Evolutionary conservation across 2,888 invertebrate species (phyloP), one percentile per base, ranked within the genome.

Genomic region (Chirona hameri): DNA sequence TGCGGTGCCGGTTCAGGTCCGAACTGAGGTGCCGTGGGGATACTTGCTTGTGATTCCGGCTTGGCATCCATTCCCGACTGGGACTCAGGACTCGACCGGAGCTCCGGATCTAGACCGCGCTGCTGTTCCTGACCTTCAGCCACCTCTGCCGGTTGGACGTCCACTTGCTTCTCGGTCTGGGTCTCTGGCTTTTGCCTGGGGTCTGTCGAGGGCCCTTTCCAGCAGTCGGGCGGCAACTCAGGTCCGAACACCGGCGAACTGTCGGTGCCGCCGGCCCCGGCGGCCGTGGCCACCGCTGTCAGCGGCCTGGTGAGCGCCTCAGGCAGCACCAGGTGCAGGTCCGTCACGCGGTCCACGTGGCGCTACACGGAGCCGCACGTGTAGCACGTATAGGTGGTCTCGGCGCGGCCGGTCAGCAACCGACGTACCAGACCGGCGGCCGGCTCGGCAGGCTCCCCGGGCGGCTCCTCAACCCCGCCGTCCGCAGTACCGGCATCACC

Each of bases 301-400:
- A 1, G 15, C 18, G 52, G 18, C 15, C 52, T 4, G 15, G 52
- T 52, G 18, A 29, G 46, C 24, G 27, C 72, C 72, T 83, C 84
- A 31, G 88, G 88, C 83, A 89, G 88, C 5, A 88, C 88, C 79
- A 89, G 84, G 21, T 88, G 87, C 24, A 96, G 89, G 86, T 96
- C 96, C 10, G 93, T 91, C 88, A 96, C 96, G 82, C 91, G 91
- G 87, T 96, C 95, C 0, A 91, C 91, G 46, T 93, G 93, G 83
- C 92, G 90, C 0, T 94, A 95, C 83, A 92, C 91, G 12, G 92
- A 91, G 82, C 91, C 90, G 87, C 96, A 96, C 82, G 90, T 91
- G 27, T 91, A 90, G 87, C 96, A 96, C 85, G 91, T 91, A 57
- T 94, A 92, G 0, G 92, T 92, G 0, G 94, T 94, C 14, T 92